A percentile compares a stretch with the other conserved stretches of the same genome.
Evolutionary conservation across 2,888 invertebrate species (phyloP).

Genomic region (Phorcus lineatus): DNA sequence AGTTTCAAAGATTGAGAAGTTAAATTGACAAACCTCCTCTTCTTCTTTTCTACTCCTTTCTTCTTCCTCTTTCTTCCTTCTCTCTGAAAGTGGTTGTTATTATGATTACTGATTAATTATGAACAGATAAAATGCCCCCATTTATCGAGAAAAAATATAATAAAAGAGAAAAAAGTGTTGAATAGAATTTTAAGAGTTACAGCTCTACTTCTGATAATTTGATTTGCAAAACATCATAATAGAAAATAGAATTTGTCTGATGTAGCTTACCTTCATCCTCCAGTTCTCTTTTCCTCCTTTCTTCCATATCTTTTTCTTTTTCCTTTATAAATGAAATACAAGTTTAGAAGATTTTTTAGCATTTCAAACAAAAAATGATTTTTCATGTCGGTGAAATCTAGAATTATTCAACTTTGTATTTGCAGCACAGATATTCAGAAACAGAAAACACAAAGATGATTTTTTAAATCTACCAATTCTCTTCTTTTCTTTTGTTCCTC

Average conservation of each 20-base stretch:
- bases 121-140: background rate
- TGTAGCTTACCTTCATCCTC: constrained; percentile 41
- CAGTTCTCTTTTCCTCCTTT: constrained; percentile 50
- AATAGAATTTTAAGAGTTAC: no score
- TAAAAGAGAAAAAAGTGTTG: no score
- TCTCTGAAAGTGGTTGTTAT: constrained; percentile 38
- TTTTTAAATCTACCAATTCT: constrained; percentile 16
- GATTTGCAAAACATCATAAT: background rate
- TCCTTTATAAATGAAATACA: constrained; percentile 49
- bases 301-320: constrained; percentile 53
- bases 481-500: constrained; percentile 37
- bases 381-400: no score
- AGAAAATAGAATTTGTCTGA: background rate
- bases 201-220: no score
- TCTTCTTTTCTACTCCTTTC: constrained; percentile 48
- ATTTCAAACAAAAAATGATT: no score
- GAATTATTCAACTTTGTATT: no score
- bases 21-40: constrained; percentile 49
- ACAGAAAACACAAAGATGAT: no score
- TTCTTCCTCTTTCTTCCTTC: constrained; percentile 46
- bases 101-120: background rate
- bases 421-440: no score
- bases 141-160: no score
- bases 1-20: background rate
- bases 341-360: background rate